A percentile compares a stretch with the other conserved stretches of the same genome.
These are phyloP conservation scores for Pseudomyrmex cubaensis DNA, from an alignment of 1,140 invertebrate species.

Conservation along the genomic window DNA sequence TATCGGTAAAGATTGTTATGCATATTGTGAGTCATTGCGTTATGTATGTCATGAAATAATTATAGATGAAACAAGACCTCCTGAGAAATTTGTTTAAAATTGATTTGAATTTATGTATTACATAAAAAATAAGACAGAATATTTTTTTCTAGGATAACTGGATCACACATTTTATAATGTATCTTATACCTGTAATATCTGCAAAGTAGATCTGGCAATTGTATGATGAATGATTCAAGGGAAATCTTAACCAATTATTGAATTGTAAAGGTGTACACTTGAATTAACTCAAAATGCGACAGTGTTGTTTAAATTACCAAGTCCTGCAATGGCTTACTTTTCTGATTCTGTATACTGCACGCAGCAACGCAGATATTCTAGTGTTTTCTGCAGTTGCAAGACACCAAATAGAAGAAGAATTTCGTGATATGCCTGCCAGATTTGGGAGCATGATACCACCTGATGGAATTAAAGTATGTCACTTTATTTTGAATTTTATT, in stretches of 20 bases:
- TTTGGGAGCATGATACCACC: slow-evolving; percentile 88
- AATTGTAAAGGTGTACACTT: slow-evolving; percentile 63
- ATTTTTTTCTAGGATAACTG: slow-evolving; percentile 34
- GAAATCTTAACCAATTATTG: slow-evolving; percentile 40
- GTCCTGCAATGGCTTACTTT: slow-evolving; percentile 75
- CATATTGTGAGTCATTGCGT: neutral
- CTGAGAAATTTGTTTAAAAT: no score
- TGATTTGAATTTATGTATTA: no score
- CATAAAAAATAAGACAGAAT: neutral
- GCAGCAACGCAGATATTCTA: slow-evolving; percentile 83
- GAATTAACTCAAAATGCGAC: slow-evolving; percentile 71
- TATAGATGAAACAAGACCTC: no score
- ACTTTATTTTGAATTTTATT: neutral
- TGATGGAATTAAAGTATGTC: slow-evolving; percentile 85
- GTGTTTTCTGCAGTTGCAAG: slow-evolving; percentile 81
- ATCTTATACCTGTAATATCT: slow-evolving; percentile 19
- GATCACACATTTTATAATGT: slow-evolving; percentile 16
- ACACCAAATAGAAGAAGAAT: slow-evolving; percentile 88
- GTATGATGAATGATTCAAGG: slow-evolving; percentile 59
- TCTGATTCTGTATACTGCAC: slow-evolving; percentile 71
- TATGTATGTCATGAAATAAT: slow-evolving; percentile 1
- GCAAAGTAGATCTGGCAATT: slow-evolving; percentile 3
- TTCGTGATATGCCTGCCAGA: slow-evolving; percentile 88
- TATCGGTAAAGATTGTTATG: neutral
- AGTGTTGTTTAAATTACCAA: slow-evolving; percentile 71